These are phyloP conservation scores for Polyodon spathula DNA, from an alignment of 2,113 vertebrate species.

Conservation along the genomic window DNA sequence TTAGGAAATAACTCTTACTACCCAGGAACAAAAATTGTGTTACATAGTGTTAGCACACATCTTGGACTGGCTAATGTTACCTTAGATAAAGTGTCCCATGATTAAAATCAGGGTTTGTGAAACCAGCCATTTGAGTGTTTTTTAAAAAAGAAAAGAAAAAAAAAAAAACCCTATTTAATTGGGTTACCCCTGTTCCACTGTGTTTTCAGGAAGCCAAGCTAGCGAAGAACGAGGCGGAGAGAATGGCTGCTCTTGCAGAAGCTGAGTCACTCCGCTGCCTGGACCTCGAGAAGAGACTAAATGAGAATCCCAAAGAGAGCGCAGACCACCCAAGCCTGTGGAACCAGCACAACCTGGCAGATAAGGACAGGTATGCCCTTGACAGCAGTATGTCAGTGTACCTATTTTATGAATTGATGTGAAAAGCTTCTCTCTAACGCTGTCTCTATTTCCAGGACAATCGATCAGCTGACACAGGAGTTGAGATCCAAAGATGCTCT, in stretches of 20 bases:
- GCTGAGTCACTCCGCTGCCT: slow-evolving; percentile 56
- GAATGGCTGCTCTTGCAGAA: slow-evolving; percentile 56
- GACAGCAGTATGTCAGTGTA: background rate
- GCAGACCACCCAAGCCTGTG: slow-evolving; percentile 3
- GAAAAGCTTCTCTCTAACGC: background rate
- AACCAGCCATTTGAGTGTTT: too few species aligned
- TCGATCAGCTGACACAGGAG: slow-evolving; percentile 60
- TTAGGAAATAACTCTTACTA: too few species aligned
- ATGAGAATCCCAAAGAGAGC: slow-evolving; percentile 44
- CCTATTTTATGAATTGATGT: background rate
- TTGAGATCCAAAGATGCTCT: slow-evolving; percentile 57
- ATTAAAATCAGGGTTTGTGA: too few species aligned
- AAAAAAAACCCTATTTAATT: too few species aligned
- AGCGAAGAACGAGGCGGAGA: slow-evolving; percentile 57
- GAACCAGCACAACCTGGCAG: slow-evolving; percentile 25
- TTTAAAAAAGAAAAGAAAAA: too few species aligned
- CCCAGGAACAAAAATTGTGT: too few species aligned
- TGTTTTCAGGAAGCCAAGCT: slow-evolving; percentile 65
- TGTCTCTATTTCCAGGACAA: slow-evolving; percentile 48
- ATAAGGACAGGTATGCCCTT: slow-evolving; percentile 60
- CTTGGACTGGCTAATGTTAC: too few species aligned
- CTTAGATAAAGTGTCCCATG: too few species aligned
- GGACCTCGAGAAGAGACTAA: slow-evolving; percentile 62
- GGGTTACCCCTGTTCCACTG: too few species aligned
- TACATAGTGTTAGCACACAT: too few species aligned